Evolutionary conservation across 2,888 invertebrate genomes (phyloP).

Genomic region (Macropis europaea): DNA sequence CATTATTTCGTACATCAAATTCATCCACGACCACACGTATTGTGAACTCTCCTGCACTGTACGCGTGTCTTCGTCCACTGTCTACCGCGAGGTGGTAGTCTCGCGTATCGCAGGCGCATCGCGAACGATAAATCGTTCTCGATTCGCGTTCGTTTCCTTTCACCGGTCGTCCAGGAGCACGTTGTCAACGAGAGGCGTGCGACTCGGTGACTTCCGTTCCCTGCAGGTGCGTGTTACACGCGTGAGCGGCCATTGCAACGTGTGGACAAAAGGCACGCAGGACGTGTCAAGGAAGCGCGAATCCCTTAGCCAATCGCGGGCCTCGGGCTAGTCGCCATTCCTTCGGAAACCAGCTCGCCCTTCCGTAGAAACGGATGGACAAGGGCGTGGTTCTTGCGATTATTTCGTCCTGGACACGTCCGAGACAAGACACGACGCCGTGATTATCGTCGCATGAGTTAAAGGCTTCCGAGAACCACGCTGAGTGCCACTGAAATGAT

Average conservation of each 20-base stretch:
- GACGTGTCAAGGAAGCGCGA: slow-evolving; percentile 40
- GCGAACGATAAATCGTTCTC: slow-evolving; percentile 38
- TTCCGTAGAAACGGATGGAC: background rate
- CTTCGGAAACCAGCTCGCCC: background rate
- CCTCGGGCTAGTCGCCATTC: slow-evolving; percentile 34
- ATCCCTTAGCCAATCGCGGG: slow-evolving; percentile 55
- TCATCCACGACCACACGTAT: no score
- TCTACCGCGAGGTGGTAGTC: slow-evolving; percentile 25
- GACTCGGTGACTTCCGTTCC: slow-evolving; percentile 58
- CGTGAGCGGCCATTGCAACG: slow-evolving; percentile 41
- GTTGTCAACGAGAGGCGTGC: slow-evolving; percentile 59
- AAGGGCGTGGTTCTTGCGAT: slow-evolving; percentile 35
- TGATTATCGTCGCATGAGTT: slow-evolving; percentile 14
- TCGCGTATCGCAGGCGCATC: slow-evolving; percentile 44
- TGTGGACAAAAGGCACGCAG: slow-evolving; percentile 38
- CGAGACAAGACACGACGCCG: background rate
- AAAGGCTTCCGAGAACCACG: slow-evolving; percentile 18
- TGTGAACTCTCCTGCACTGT: no score
- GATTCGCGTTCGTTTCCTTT: slow-evolving; percentile 29
- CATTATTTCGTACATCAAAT: no score
- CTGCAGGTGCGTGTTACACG: slow-evolving; percentile 53
- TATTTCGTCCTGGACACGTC: slow-evolving; percentile 26
- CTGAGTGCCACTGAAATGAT: slow-evolving; percentile 6
- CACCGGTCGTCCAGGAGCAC: background rate
- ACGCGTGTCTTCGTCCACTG: slow-evolving; percentile 52